Conservation (phyloP, 2,797 vertebrate genomes). For the Poecilia picta region DNA sequence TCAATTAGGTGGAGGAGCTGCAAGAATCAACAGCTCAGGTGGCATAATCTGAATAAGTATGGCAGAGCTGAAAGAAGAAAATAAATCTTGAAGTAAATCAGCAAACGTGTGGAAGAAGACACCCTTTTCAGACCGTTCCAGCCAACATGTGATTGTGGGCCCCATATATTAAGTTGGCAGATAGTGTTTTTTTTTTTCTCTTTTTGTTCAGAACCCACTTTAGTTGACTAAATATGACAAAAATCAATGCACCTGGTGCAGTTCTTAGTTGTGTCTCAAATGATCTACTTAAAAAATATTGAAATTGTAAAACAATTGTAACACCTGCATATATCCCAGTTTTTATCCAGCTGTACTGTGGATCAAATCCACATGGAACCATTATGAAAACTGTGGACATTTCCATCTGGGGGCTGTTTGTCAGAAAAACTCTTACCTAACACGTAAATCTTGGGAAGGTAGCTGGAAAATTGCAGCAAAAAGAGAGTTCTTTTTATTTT, state of each 20-base stretch:
- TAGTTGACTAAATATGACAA: not conserved
- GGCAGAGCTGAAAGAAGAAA: not conserved
- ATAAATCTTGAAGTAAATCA: not conserved
- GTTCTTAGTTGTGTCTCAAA: not conserved
- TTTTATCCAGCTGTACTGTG: not conserved
- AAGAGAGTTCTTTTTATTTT: not conserved
- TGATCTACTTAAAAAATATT: not conserved
- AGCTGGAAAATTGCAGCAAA: not conserved
- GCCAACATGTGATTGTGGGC: not conserved
- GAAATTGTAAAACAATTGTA: not conserved
- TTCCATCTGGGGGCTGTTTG: not conserved
- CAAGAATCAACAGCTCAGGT: not conserved
- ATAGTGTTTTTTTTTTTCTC: not conserved
- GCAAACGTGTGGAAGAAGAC: not conserved
- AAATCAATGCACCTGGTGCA: not conserved
- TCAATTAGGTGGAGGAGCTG: not conserved
- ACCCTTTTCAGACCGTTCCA: not conserved
- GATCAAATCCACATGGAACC: not conserved
- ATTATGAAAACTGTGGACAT: not conserved
- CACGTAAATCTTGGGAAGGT: not conserved
- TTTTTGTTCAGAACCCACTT: not conserved
- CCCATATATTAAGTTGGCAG: not conserved
- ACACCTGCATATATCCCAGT: not conserved
- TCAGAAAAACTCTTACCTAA: not conserved
- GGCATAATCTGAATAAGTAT: not conserved